phyloP scores from a whole-genome alignment of 1,140 invertebrate species.

The Drosophila setifemur region DNA sequence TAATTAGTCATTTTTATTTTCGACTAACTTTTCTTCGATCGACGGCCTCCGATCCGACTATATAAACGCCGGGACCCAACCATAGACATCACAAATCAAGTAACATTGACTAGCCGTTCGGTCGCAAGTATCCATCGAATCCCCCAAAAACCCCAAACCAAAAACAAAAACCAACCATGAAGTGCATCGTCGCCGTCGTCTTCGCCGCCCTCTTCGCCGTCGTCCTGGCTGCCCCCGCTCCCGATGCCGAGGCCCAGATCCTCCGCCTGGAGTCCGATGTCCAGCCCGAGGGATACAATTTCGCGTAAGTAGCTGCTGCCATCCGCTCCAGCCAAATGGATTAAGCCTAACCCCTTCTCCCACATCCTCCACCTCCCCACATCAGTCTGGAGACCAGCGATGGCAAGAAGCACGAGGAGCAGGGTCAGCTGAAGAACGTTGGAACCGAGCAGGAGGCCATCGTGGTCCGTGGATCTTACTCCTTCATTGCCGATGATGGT shows the following conservation, averaged over 20 bases:
- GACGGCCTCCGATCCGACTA: constrained; percentile 48
- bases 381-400: constrained; percentile 77
- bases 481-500: constrained; percentile 86
- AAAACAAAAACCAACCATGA: constrained; percentile 48
- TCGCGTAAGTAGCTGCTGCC: constrained; percentile 80
- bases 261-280: constrained; percentile 82
- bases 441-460: constrained; percentile 82
- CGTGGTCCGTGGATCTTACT: constrained; percentile 85
- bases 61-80: constrained; percentile 56
- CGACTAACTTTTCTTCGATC: constrained; percentile 64
- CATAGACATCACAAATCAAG: constrained; percentile 67
- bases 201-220: constrained; percentile 66
- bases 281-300: constrained; percentile 83
- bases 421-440: constrained; percentile 62
- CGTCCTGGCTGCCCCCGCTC: constrained; percentile 60
- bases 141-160: constrained; percentile 6
- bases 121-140: constrained; percentile 48
- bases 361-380: background rate
- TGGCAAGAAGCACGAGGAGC: constrained; percentile 63
- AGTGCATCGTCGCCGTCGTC: constrained; percentile 59
- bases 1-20: constrained; percentile 80
- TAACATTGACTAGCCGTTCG: constrained; percentile 47
- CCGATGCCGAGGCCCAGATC: constrained; percentile 70
- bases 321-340: background rate
- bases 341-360: background rate